Base-by-base conservation (phyloP, 2,797 vertebrate genomes). In the Chaunax sp. region DNA sequence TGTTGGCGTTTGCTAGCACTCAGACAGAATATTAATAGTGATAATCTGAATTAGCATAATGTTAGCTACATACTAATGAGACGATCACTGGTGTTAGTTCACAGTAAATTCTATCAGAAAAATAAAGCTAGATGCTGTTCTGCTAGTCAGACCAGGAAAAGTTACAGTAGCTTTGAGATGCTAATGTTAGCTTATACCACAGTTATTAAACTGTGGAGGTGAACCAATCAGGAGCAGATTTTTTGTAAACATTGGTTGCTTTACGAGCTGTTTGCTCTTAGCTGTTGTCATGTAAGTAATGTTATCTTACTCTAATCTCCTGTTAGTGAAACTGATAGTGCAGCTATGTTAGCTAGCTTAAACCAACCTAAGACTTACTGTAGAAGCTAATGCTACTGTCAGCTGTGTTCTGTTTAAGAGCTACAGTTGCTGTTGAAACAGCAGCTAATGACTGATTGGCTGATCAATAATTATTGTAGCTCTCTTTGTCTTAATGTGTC, bases 11-110 rank as follows among this genome's bases (percentile, higher is more conserved):
- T 30, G 5, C 28, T 30, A 30, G 28, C 28, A 30, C 28, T 30
- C 50, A 7, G 45, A 0, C 15, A 49, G 80, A 72, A 80, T 75
- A 53, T 57, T 13, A 68, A 86, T 56, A 46, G 52, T 11, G 57
- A 33, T 41, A 51, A 60, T 54, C 58, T 54, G 28, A 30, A 30
- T 30, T 30, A 30, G 57, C 61, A 10, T 19, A 6, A 19, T 11
- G 43, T 23, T 40, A n/a, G 41, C n/a, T 25, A 26, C 66, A 57
- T 56, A 22, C 43, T 56, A 41, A 74, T 72, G 57, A 47, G 13
- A 3, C 15, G 1, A 37, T 19, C 23, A 6, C 15, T 22, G 3
- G 11, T 12, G 11, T 45, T 28, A 13, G 14, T 4, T 35, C 8
- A 22, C 16, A 60, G 19, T 41, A 0, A 20, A 38, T n/a, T 3